phyloP scores from a whole-genome alignment of 1,140 invertebrate species.

The Bombus confusus region DNA sequence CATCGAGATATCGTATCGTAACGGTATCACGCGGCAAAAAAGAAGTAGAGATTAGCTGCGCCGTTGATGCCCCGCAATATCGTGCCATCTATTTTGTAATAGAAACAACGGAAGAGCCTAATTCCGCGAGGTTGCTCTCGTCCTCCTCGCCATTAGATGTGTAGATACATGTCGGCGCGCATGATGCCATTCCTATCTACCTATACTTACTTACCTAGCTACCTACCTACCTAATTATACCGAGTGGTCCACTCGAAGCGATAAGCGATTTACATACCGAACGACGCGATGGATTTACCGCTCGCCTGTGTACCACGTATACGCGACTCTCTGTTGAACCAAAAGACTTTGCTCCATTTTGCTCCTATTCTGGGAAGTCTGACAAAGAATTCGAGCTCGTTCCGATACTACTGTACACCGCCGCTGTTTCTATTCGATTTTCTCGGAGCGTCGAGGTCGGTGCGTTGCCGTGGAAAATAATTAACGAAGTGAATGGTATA shows the following conservation, averaged over 20 bases:
- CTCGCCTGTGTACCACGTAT: slow-evolving; percentile 59
- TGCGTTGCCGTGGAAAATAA: background rate
- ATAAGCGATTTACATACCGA: slow-evolving; percentile 82
- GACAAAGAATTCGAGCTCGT: slow-evolving; percentile 47
- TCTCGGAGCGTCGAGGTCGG: background rate
- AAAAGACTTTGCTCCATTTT: slow-evolving; percentile 62
- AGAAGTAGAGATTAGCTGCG: slow-evolving; percentile 63
- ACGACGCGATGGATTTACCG: slow-evolving; percentile 79
- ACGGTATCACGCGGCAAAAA: slow-evolving; percentile 55
- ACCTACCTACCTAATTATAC: slow-evolving; percentile 78
- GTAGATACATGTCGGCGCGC: slow-evolving; percentile 62
- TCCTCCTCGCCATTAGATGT: slow-evolving; percentile 69
- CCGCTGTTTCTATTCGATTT: background rate
- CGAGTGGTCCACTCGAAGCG: slow-evolving; percentile 80
- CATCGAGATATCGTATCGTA: slow-evolving; percentile 36
- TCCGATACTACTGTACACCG: slow-evolving; percentile 36
- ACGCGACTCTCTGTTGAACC: slow-evolving; percentile 32
- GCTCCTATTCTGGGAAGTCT: slow-evolving; percentile 65
- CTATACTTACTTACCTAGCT: slow-evolving; percentile 71
- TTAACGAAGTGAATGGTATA: background rate
- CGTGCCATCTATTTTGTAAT: slow-evolving; percentile 82
- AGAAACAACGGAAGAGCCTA: slow-evolving; percentile 83
- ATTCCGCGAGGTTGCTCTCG: slow-evolving; percentile 77
- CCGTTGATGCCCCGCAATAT: slow-evolving; percentile 75
- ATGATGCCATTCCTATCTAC: slow-evolving; percentile 73